Evolutionary conservation across 2,113 vertebrate genomes (phyloP).

Genomic region (Actenoides hombroni): DNA sequence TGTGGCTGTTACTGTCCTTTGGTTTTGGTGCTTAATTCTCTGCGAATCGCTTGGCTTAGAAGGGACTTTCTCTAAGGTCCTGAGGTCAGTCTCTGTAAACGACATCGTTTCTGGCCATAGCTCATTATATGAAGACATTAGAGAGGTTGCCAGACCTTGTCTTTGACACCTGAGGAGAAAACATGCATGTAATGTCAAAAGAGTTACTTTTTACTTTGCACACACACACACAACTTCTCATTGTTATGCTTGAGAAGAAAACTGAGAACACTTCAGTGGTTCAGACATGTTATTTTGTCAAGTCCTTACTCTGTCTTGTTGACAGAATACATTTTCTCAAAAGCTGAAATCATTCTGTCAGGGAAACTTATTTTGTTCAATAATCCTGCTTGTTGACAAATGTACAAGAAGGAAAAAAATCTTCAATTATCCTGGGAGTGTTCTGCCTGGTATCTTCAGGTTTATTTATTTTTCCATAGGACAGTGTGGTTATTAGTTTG

Average conservation of each 20-base stretch:
- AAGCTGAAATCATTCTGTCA: conserved; percentile 73
- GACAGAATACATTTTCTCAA: conserved; percentile 71
- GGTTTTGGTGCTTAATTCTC: not conserved
- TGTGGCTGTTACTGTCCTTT: not conserved
- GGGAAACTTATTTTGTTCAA: conserved; percentile 60
- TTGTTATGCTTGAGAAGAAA: conserved; percentile 60
- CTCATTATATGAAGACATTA: conserved; percentile 24
- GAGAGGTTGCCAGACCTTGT: not conserved
- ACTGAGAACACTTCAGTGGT: conserved; percentile 41
- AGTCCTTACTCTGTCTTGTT: conserved; percentile 63
- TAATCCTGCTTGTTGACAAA: conserved; percentile 70
- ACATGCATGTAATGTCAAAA: not conserved
- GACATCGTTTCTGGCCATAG: accelerated
- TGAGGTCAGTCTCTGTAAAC: not conserved
- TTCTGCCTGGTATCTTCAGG: conserved; percentile 33
- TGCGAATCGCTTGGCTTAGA: not conserved
- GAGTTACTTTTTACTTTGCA: conserved; percentile 7
- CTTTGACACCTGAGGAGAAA: conserved; percentile 7
- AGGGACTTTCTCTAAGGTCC: not conserved
- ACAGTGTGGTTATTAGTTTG: conserved; percentile 44
- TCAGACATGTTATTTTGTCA: conserved; percentile 72
- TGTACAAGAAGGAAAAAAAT: conserved; percentile 53
- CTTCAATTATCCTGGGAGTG: conserved; percentile 61
- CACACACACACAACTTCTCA: not conserved
- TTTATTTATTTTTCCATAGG: conserved; percentile 52